Percentiles rank a stretch among this genome's conserved stretches.
phyloP scores from a whole-genome alignment of 1,140 invertebrate genomes.

The Ostrea denselamellosa region DNA sequence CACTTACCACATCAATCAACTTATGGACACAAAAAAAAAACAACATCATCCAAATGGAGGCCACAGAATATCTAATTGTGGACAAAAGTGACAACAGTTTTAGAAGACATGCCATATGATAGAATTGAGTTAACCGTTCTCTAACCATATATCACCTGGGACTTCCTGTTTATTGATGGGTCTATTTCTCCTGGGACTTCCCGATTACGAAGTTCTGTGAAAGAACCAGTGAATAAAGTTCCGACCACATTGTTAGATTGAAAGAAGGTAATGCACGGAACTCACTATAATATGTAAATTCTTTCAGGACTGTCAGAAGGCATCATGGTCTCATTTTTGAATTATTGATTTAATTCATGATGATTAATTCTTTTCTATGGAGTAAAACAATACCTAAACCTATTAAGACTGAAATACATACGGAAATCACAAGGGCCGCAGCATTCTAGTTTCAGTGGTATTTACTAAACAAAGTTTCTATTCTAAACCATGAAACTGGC shows the following conservation, averaged over 20 bases:
- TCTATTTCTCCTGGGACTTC: constrained; percentile 23
- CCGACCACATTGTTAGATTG: background rate
- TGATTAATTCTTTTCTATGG: constrained; percentile 9
- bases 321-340: background rate
- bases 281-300: background rate
- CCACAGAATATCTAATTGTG: background rate
- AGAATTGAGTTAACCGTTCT: background rate
- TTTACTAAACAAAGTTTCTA: background rate
- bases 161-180: background rate
- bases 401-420: constrained; percentile 25
- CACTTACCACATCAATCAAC: background rate
- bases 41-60: background rate
- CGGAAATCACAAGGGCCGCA: background rate
- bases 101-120: background rate
- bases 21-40: background rate
- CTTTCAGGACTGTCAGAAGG: background rate
- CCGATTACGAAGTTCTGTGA: background rate
- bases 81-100: background rate
- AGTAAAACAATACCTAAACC: background rate
- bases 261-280: background rate
- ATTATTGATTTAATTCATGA: constrained; percentile 29
- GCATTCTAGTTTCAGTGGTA: background rate
- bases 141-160: background rate
- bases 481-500: background rate
- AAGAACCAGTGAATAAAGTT: background rate